Evolutionary conservation across 1,140 invertebrate genomes (phyloP).

Genomic region (Camponotus pennsylvanicus): DNA sequence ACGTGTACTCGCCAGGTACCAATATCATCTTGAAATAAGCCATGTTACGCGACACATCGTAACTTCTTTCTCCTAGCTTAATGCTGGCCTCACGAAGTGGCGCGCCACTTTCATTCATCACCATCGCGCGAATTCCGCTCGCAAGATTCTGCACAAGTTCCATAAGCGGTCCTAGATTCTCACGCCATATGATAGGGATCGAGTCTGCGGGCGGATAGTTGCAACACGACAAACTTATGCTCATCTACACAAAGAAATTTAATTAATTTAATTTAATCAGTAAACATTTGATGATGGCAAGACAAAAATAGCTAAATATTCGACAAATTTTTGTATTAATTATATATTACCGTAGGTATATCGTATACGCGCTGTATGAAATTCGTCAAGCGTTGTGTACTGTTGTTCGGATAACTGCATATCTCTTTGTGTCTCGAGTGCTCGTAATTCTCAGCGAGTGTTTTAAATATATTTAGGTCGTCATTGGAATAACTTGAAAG

Average conservation of each 20-base stretch:
- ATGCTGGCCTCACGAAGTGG: slow-evolving; percentile 91
- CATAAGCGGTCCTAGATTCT: slow-evolving; percentile 90
- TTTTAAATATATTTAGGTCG: slow-evolving; percentile 85
- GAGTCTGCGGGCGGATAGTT: slow-evolving; percentile 90
- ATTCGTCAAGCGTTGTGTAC: slow-evolving; percentile 75
- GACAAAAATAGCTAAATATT: neutral
- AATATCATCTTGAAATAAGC: slow-evolving; percentile 91
- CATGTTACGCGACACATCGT: slow-evolving; percentile 89
- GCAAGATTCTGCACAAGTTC: slow-evolving; percentile 86
- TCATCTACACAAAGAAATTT: slow-evolving; percentile 72
- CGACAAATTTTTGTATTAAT: neutral
- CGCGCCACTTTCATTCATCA: slow-evolving; percentile 88
- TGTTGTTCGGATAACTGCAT: slow-evolving; percentile 74
- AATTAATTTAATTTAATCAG: neutral
- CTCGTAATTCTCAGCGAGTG: slow-evolving; percentile 84
- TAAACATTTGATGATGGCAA: neutral
- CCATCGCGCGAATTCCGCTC: slow-evolving; percentile 90
- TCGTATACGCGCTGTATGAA: slow-evolving; percentile 79
- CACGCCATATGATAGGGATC: slow-evolving; percentile 91
- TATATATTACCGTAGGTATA: slow-evolving; percentile 79
- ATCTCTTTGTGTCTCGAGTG: slow-evolving; percentile 72
- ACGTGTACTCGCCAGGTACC: slow-evolving; percentile 88
- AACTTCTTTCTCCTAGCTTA: slow-evolving; percentile 87
- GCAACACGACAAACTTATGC: slow-evolving; percentile 90
- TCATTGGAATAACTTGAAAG: slow-evolving; percentile 82